A percentile compares a stretch with the other conserved stretches of the same genome.
Evolutionary conservation across 1,140 invertebrate species (phyloP).

Genomic region (Rhopalosiphum maidis): DNA sequence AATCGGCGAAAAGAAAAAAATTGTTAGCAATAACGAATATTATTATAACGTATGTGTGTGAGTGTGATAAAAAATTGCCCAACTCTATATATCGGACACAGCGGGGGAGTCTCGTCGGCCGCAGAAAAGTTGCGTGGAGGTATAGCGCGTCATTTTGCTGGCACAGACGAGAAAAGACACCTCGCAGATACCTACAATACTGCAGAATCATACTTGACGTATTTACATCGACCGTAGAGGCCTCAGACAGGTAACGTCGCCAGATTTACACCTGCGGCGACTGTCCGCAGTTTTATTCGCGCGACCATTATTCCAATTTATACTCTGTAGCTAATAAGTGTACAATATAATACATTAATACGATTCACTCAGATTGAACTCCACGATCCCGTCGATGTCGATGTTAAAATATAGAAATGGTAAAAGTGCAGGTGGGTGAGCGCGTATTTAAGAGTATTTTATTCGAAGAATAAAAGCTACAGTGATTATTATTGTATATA

Average conservation of each 20-base stretch:
- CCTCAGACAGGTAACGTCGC: neutral
- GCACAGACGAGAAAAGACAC: neutral
- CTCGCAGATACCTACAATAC: neutral
- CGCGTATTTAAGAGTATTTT: neutral
- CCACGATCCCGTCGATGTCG: neutral
- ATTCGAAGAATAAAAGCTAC: neutral
- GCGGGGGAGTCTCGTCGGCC: slow-evolving; percentile 13
- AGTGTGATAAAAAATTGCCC: slow-evolving; percentile 15
- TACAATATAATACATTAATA: neutral
- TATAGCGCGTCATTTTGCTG: neutral
- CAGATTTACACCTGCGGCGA: neutral
- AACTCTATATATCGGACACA: neutral
- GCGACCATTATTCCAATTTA: neutral
- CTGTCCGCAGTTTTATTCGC: neutral
- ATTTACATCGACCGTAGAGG: neutral
- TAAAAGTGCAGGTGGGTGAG: neutral
- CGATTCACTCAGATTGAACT: neutral
- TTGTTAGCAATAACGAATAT: neutral
- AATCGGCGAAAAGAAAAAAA: neutral
- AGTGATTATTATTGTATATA: neutral
- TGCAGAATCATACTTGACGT: neutral
- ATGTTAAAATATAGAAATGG: neutral
- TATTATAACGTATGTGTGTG: neutral
- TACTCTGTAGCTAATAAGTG: neutral
- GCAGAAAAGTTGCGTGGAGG: neutral